Base-by-base conservation (phyloP, 2,113 vertebrate genomes). In the Pterocles orientalis region DNA sequence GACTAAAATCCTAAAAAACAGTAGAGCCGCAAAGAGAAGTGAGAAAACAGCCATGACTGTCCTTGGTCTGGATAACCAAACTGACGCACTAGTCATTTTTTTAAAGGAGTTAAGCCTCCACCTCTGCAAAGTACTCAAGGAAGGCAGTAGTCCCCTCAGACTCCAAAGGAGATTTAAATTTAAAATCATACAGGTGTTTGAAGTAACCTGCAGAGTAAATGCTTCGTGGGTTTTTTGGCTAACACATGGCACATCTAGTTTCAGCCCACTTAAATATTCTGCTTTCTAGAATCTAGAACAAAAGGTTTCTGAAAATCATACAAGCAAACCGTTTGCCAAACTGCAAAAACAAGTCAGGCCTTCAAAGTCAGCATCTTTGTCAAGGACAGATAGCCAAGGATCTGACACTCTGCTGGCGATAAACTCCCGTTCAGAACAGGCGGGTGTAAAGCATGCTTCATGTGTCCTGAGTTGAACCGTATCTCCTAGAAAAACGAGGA, bases 361-460 rank as follows among this genome's bases (percentile, higher is more conserved):
- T 86, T 75, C 79, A 86, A 86, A 68, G 2, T 9, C n/a, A 31
- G 18, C 5, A 48, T 66, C 31, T 80, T 28, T 73, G 47, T 51
- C 51, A 25, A 78, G 76, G 61, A 36, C 69, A 78, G 51, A 45
- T 24, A 75, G 56, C 56, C 51, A 60, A 90, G 47, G n/a, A 62
- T 28, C 43, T 65, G 58, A 50, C 64, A 19, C 29, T 75, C 6
- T 0, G 33, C 23, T 48, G 36, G 9, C 50, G 45, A 91, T n/a
- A 68, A 81, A 87, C 39, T 48, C 65, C 53, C n/a, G 39, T 33
- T 77, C 48, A 69, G 58, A 82, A n/a, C 21, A 72, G 77, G 41
- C 2, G 45, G 58, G 53, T 48, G 28, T 24, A 69, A 82, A 72
- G 45, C 5, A 77, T 0, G 0, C 34, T 47, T 71, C 6, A 1